Percentiles rank a stretch among this genome's conserved stretches.
phyloP scores from a whole-genome alignment of 30 jellyfish, hydroid and myxozoan species.

The Chironex yamaguchii region DNA sequence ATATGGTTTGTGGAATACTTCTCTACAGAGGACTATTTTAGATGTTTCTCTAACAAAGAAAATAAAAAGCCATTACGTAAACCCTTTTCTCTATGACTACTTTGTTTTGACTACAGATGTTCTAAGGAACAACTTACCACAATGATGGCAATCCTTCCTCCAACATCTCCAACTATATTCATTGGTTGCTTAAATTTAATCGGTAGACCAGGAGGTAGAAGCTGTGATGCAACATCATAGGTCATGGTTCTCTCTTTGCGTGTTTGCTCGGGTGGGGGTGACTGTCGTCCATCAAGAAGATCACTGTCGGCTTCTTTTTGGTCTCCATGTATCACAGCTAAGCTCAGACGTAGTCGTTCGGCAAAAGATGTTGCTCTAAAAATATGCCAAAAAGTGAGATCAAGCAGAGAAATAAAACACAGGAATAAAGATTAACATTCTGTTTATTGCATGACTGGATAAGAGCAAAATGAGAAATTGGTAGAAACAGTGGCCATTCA shows the following conservation, averaged over 20 bases:
- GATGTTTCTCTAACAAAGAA: background rate
- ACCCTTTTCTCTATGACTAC: background rate
- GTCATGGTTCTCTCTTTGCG: conserved; percentile 49
- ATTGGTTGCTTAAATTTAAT: conserved; percentile 88
- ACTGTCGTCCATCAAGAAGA: conserved; percentile 94
- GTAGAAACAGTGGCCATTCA: no score
- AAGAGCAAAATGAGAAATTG: background rate
- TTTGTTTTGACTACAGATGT: background rate
- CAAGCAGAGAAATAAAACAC: no score
- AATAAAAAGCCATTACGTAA: background rate
- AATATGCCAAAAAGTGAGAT: no score
- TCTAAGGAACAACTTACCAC: conserved; percentile 69
- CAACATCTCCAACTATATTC: conserved; percentile 97
- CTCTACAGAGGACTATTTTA: background rate
- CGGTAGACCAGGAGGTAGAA: conserved; percentile 90
- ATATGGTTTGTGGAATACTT: background rate
- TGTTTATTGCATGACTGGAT: background rate
- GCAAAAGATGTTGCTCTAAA: conserved; percentile 99
- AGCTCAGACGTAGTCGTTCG: conserved; percentile 90
- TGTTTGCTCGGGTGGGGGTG: conserved; percentile 93
- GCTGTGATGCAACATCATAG: conserved; percentile 77
- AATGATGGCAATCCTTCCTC: conserved; percentile 82
- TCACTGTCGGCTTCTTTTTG: conserved; percentile 91
- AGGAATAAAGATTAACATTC: no score
- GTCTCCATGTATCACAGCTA: conserved; percentile 99